These are phyloP conservation scores for Diabrotica undecimpunctata DNA, from an alignment of 1,140 invertebrate species.

Conservation along the genomic window DNA sequence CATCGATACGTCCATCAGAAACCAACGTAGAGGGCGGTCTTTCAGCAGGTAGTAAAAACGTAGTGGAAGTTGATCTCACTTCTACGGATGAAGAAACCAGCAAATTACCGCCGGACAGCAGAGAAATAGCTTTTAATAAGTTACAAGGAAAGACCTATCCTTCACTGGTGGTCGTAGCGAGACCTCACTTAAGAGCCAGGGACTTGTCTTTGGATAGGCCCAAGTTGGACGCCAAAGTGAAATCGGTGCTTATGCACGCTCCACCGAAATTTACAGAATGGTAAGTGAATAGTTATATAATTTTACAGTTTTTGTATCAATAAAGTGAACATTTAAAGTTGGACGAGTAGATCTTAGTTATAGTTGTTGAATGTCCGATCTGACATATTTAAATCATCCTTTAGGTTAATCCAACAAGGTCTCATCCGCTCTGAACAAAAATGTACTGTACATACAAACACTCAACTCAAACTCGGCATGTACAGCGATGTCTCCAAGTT, in stretches of 20 bases:
- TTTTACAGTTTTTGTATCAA: neutral
- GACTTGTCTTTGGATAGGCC: slow-evolving; percentile 56
- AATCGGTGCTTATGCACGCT: slow-evolving; percentile 71
- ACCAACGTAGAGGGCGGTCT: slow-evolving; percentile 37
- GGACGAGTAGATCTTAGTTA: too few relatives aligned
- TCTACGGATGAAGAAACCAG: slow-evolving; percentile 53
- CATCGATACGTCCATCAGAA: slow-evolving; percentile 39
- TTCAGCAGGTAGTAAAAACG: slow-evolving; percentile 28
- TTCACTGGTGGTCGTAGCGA: slow-evolving; percentile 74
- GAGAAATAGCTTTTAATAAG: slow-evolving; percentile 70
- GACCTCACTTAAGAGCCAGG: slow-evolving; percentile 69
- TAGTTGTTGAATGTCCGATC: too few relatives aligned
- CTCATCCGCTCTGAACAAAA: slow-evolving; percentile 73
- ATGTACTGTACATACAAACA: slow-evolving; percentile 61
- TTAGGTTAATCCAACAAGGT: slow-evolving; percentile 72
- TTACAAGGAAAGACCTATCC: slow-evolving; percentile 79
- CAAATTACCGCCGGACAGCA: slow-evolving; percentile 57
- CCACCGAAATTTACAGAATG: slow-evolving; percentile 83
- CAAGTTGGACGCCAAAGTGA: slow-evolving; percentile 68
- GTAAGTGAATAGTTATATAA: slow-evolving; percentile 39
- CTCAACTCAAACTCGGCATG: slow-evolving; percentile 74
- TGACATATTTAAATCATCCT: neutral
- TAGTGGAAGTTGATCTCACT: slow-evolving; percentile 55
- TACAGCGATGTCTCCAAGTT: slow-evolving; percentile 80
- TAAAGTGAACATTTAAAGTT: too few relatives aligned